These are phyloP conservation scores for Eidolon helvum DNA, from an alignment of 2,113 vertebrate species.

Conservation along the genomic window DNA sequence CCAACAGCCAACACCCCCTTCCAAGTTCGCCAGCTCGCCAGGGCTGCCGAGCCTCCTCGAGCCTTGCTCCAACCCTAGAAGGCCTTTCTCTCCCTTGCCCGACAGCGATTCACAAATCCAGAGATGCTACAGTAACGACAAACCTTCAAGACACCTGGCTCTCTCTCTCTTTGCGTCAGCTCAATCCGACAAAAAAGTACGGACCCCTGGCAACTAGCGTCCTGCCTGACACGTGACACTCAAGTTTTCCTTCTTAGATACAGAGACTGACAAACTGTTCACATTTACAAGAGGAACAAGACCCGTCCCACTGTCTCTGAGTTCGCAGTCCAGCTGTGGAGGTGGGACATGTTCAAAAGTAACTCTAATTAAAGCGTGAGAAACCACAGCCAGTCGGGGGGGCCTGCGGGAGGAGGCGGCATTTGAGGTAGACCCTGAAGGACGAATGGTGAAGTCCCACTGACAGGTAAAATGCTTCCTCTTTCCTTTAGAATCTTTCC, in stretches of 20 bases:
- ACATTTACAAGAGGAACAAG: background rate
- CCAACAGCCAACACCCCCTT: background rate
- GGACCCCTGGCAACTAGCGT: background rate
- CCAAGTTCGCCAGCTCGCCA: background rate
- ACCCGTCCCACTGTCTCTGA: background rate
- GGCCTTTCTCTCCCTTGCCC: background rate
- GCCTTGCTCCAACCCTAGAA: background rate
- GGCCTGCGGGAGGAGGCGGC: background rate
- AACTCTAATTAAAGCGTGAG: background rate
- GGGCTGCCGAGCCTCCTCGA: accelerated
- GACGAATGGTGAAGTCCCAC: background rate
- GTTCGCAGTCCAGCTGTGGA: background rate
- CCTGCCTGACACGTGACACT: background rate
- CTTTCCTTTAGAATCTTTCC: background rate
- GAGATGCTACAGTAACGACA: background rate
- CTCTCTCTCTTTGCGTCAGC: background rate
- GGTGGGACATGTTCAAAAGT: background rate
- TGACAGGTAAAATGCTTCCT: background rate
- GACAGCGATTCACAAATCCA: background rate
- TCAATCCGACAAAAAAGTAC: background rate
- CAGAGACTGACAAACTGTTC: background rate
- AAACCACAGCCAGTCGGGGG: background rate
- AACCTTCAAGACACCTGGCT: background rate
- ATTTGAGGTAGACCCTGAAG: background rate
- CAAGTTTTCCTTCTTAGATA: background rate